Evolutionary conservation across 2,113 vertebrate genomes (phyloP).

Genomic region (Neoarius graeffei): DNA sequence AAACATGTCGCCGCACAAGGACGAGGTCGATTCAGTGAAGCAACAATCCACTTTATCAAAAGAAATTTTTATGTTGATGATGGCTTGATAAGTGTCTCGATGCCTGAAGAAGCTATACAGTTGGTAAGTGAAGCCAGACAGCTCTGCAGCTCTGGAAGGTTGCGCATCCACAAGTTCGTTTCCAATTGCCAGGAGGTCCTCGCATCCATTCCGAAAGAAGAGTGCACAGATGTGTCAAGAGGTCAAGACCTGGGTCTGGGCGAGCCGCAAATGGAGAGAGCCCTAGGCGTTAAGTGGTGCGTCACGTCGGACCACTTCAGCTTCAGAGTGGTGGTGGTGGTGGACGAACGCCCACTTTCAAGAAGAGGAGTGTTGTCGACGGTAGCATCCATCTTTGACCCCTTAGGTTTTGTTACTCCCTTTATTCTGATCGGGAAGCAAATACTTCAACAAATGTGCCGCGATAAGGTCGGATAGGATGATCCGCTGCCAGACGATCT

Average conservation of each 20-base stretch:
- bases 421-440: slow-evolving; percentile 30
- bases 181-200: background rate
- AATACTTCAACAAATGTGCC: slow-evolving; percentile 33
- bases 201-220: background rate
- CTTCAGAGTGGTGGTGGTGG: slow-evolving; percentile 34
- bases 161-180: background rate
- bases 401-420: slow-evolving; percentile 24
- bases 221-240: too few species aligned
- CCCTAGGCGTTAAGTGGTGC: slow-evolving; percentile 18
- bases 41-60: slow-evolving; percentile 21
- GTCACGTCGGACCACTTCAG: slow-evolving; percentile 11
- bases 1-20: background rate
- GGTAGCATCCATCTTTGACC: slow-evolving; percentile 29
- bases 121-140: slow-evolving; percentile 14
- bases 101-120: slow-evolving; percentile 1
- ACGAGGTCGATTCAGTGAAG: background rate
- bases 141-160: background rate
- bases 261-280: background rate
- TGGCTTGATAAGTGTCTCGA: slow-evolving; percentile 30
- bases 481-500: slow-evolving; percentile 13
- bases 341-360: background rate
- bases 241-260: background rate
- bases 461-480: slow-evolving; percentile 36
- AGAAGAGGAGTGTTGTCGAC: slow-evolving; percentile 25
- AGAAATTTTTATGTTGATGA: slow-evolving; percentile 43